Base-by-base conservation (phyloP, 2,113 vertebrate genomes). In the Oryzias celebensis region DNA sequence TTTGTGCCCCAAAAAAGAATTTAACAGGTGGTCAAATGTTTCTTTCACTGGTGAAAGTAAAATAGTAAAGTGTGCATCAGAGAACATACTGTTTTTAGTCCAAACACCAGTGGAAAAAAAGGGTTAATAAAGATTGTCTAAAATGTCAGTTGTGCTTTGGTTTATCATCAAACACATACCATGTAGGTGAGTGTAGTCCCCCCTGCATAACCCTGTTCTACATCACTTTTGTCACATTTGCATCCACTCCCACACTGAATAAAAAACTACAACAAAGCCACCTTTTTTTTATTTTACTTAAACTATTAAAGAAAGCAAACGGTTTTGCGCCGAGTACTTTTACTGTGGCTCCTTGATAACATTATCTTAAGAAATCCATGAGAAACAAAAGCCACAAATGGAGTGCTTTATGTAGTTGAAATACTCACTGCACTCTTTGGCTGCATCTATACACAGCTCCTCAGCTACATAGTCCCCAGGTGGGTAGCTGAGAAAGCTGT, bases 391-490 rank as follows among this genome's bases (percentile, higher is more conserved):
- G 55, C 65, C 41, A 65, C 26, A 60, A 65, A 58, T 61, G 71
- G 36, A 57, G 36, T 49, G 61, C 23, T 52, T 70, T 36, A 62
- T 50, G 57, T n/a, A 56, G 67, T n/a, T 44, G 4, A 5, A 67
- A 24, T 36, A 93, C 93, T 94, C 83, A 98, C 97, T 94, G 78
- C 95, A 98, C 12, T 94, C 91, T 88, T 93, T 95, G 82, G 95
- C 95, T 62, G 95, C 95, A 60, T 90, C 85, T 66, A 95, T 63
- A 15, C 95, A 98, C 67, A 99, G 90, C 68, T 98, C 95, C 88
- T 99, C 96, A 1, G 94, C 93, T 73, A 94, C 82, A 69, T 98
- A 95, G 44, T 95, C 90, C 52, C 95, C 96, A 44, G 89, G 68
- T 61, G 94, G 91, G 89, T 93, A 96, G 5, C 80, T 85, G 61